Evolutionary conservation across 23 tunicate species (phyloP).

Genomic region (Diplosoma virens): DNA sequence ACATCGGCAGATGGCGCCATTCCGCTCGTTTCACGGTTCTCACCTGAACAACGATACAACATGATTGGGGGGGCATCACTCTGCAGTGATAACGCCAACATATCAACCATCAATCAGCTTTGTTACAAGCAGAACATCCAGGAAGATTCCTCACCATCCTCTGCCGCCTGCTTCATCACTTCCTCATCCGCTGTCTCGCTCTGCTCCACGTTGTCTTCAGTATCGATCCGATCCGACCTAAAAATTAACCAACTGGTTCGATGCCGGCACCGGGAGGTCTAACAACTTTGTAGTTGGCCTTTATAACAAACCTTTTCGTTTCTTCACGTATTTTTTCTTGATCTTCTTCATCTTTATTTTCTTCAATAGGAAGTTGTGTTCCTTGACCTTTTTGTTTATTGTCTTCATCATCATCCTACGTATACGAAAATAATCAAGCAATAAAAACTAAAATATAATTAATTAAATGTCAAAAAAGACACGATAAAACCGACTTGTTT

Average conservation of each 20-base stretch:
- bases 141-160: conserved; percentile 51
- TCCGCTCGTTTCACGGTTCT: conserved; percentile 37
- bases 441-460: not conserved
- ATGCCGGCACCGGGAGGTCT: not conserved
- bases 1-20: conserved; percentile 58
- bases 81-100: too few relatives aligned
- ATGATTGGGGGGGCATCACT: too few relatives aligned
- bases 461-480: not conserved
- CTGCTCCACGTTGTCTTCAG: conserved; percentile 41
- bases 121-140: too few relatives aligned
- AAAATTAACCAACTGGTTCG: not conserved
- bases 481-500: not conserved
- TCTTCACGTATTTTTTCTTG: conserved; percentile 34
- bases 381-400: not conserved
- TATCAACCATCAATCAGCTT: too few relatives aligned
- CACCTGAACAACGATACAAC: conserved; percentile 35
- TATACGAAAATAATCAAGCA: not conserved
- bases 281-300: not conserved
- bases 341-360: conserved; percentile 27
- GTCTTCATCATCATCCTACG: not conserved
- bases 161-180: conserved; percentile 24
- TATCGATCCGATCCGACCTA: conserved; percentile 19
- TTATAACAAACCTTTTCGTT: conserved; percentile 24
- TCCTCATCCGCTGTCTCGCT: conserved; percentile 41
- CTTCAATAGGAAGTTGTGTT: conserved; percentile 45